phyloP scores from a whole-genome alignment of 1,140 invertebrate species.

The Chironomus striatipennis region DNA sequence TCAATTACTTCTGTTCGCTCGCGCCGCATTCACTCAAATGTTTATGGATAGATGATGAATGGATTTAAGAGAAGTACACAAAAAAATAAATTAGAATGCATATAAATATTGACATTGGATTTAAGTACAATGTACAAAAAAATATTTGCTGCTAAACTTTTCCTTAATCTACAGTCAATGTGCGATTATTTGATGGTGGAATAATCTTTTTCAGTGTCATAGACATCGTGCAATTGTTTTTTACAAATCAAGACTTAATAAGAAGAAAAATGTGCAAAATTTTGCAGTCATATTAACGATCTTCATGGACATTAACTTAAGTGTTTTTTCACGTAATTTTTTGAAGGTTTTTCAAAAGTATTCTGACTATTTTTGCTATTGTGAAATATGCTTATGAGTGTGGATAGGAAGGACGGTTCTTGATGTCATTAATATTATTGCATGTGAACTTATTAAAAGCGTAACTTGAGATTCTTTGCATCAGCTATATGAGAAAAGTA shows the following conservation, averaged over 20 bases:
- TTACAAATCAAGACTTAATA: neutral
- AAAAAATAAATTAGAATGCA: neutral
- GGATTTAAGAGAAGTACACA: no score
- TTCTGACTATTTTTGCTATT: no score
- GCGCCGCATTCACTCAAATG: neutral
- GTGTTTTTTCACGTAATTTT: no score
- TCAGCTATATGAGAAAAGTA: no score
- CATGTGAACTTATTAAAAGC: no score
- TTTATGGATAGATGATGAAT: no score
- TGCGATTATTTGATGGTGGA: neutral
- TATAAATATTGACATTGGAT: neutral
- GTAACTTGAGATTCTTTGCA: no score
- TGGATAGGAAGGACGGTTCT: no score
- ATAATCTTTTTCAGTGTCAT: conserved; percentile 3
- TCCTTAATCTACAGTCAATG: neutral
- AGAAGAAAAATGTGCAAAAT: neutral
- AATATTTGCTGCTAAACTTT: neutral
- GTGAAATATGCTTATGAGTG: no score
- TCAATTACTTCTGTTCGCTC: conserved; percentile 5
- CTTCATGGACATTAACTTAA: neutral
- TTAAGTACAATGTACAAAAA: neutral
- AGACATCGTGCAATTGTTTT: neutral
- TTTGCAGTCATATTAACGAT: neutral
- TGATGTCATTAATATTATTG: no score
- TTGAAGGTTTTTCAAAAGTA: no score